Conservation (phyloP, 2,888 invertebrate genomes). For the Oeneis ivallda region DNA sequence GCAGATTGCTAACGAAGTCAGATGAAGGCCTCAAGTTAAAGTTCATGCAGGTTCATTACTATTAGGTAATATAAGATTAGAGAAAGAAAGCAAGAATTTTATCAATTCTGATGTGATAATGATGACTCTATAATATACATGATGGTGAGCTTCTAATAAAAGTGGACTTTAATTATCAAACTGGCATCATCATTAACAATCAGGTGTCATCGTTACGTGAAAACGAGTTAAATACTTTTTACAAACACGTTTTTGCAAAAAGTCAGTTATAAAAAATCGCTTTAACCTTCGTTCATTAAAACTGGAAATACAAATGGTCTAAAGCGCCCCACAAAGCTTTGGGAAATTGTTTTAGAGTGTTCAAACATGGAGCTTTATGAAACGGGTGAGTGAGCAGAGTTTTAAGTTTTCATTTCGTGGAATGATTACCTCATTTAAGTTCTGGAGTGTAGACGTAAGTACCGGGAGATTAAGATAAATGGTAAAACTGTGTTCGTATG, state of each 20-base stretch:
- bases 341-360: slow-evolving; percentile 18
- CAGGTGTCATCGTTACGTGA: too few species aligned
- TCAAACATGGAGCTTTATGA: slow-evolving; percentile 12
- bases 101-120: too few species aligned
- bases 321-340: slow-evolving; percentile 7
- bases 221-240: too few species aligned
- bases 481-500: slow-evolving; percentile 6
- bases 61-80: too few species aligned
- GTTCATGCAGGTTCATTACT: too few species aligned
- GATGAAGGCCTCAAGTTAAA: too few species aligned
- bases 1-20: too few species aligned
- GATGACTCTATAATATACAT: too few species aligned
- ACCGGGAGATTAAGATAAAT: slow-evolving; percentile 15
- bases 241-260: neutral
- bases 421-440: slow-evolving; percentile 19
- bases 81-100: too few species aligned
- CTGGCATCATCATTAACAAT: too few species aligned
- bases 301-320: slow-evolving; percentile 10
- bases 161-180: too few species aligned
- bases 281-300: slow-evolving; percentile 9
- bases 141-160: too few species aligned
- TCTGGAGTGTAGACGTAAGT: slow-evolving; percentile 3
- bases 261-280: neutral
- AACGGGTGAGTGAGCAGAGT: slow-evolving; percentile 10
- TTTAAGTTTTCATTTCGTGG: slow-evolving; percentile 17